These are phyloP conservation scores for Cnemophilus loriae DNA, from an alignment of 2,113 vertebrate genomes.

Conservation along the genomic window DNA sequence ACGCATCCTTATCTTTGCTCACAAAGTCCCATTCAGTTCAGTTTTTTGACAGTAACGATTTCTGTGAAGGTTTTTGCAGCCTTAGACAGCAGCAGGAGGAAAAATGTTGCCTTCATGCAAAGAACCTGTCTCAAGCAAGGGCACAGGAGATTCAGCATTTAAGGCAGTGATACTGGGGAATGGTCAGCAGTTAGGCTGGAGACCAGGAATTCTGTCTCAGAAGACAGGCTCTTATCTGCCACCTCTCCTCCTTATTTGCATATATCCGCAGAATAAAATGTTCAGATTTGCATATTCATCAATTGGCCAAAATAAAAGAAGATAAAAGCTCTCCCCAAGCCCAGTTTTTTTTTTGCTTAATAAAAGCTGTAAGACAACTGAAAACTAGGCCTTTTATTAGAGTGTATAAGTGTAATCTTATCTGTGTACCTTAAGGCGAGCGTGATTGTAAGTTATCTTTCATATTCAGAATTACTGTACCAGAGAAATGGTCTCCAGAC, in stretches of 20 bases:
- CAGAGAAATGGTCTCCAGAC: not conserved
- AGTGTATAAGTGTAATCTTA: not conserved
- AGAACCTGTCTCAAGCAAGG: not conserved
- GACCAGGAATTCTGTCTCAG: not conserved
- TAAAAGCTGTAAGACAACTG: not conserved
- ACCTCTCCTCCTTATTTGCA: not conserved
- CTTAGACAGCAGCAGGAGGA: not conserved
- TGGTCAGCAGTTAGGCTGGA: not conserved
- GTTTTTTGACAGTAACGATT: not conserved
- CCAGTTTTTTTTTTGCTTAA: not conserved
- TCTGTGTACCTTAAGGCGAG: not conserved
- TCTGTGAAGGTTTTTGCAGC: not conserved
- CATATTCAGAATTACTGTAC: slow-evolving; percentile 24
- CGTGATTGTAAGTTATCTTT: not conserved
- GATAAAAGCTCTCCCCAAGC: not conserved
- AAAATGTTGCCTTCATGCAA: not conserved
- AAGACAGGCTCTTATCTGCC: not conserved
- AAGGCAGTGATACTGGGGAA: not conserved
- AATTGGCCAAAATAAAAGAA: not conserved
- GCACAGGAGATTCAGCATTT: not conserved
- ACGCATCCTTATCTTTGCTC: not conserved
- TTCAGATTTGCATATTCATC: not conserved
- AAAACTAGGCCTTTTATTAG: not conserved
- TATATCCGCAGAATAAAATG: not conserved
- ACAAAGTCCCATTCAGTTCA: not conserved